Percentiles rank a stretch among this genome's conserved stretches.
Evolutionary conservation across 2,797 vertebrate genomes (phyloP).

Genomic region (Halcyon leucocephala): DNA sequence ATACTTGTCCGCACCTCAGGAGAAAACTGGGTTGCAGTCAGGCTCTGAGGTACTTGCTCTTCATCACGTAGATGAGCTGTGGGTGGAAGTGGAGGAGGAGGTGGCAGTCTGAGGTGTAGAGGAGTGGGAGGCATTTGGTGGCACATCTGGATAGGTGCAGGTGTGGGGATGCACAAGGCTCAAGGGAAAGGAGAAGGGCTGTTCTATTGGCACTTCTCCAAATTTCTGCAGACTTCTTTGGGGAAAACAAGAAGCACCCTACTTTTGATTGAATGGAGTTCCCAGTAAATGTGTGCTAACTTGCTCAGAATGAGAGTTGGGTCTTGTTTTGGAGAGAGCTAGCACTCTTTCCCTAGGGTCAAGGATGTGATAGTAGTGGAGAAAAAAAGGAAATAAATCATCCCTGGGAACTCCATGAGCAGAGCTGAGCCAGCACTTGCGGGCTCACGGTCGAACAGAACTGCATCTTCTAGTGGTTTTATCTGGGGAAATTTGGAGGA

Average conservation of each 20-base stretch:
- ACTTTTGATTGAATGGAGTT: not conserved
- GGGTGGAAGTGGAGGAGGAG: not conserved
- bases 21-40: not conserved
- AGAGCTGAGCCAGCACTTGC: not conserved
- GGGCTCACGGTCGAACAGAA: not conserved
- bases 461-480: not conserved
- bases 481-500: not conserved
- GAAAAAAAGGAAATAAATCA: not conserved
- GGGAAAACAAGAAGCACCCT: not conserved
- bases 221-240: not conserved
- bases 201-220: not conserved
- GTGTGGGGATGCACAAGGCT: not conserved
- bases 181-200: not conserved
- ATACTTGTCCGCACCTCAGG: not conserved
- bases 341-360: fast-evolving
- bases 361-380: not conserved
- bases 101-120: not conserved
- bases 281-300: fast-evolving
- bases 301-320: not conserved
- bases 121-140: not conserved
- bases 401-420: not conserved
- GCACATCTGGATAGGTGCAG: not conserved
- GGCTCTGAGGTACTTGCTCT: not conserved
- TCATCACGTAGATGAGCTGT: not conserved
- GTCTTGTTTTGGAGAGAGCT: not conserved